These are phyloP conservation scores for Megalurothrips usitatus DNA, from an alignment of 2,888 invertebrate species.

Conservation along the genomic window DNA sequence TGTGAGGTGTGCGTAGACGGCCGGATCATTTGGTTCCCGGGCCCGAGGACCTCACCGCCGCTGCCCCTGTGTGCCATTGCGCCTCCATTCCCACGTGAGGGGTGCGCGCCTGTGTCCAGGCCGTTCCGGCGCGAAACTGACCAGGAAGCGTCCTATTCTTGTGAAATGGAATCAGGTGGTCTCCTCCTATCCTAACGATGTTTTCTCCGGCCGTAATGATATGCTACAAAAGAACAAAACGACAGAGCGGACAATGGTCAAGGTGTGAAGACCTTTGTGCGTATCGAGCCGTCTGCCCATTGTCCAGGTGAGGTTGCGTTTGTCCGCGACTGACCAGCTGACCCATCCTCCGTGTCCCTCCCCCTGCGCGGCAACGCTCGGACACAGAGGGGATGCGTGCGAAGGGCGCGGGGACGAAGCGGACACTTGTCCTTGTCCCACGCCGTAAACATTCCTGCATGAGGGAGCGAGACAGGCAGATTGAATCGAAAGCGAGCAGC, in stretches of 20 bases:
- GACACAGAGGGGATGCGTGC: background rate
- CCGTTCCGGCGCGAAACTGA: background rate
- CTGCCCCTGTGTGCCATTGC: no score
- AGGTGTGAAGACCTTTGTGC: conserved; percentile 22
- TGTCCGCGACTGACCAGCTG: conserved; percentile 19
- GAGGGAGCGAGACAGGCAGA: no score
- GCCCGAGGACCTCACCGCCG: no score
- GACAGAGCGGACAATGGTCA: conserved; percentile 1
- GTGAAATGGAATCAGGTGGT: conserved; percentile 7
- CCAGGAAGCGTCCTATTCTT: conserved; percentile 19
- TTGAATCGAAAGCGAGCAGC: no score
- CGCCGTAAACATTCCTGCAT: no score
- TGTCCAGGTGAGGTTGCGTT: conserved; percentile 12
- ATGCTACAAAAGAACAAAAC: conserved; percentile 26
- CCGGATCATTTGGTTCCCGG: no score
- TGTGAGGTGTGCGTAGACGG: no score
- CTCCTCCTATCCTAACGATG: background rate
- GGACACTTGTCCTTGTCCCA: no score
- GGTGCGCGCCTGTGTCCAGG: background rate
- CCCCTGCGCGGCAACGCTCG: background rate
- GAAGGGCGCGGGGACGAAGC: no score
- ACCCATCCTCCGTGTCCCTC: background rate
- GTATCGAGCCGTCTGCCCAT: background rate
- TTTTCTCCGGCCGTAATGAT: background rate
- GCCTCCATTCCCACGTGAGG: no score